phyloP scores from a whole-genome alignment of 1,140 invertebrate genomes.

The Drosophila yakuba region DNA sequence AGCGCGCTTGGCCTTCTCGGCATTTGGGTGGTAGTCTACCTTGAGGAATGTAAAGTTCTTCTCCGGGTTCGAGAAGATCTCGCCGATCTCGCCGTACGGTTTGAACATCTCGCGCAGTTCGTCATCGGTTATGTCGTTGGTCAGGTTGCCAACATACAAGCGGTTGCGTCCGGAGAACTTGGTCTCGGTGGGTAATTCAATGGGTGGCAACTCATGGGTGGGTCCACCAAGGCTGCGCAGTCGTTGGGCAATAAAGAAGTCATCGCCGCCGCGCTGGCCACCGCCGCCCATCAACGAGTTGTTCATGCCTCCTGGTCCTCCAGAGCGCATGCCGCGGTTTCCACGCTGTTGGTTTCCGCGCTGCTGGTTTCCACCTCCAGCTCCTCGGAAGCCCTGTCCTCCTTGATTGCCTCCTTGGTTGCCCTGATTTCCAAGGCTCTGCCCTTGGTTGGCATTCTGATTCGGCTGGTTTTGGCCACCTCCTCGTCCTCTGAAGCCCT shows the following conservation, averaged over 20 bases:
- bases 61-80: constrained; percentile 96
- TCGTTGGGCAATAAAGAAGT: constrained; percentile 90
- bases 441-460: constrained; percentile 11
- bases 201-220: constrained; percentile 94
- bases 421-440: background rate
- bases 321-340: constrained; percentile 18
- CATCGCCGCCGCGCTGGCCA: constrained; percentile 87
- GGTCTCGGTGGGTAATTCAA: constrained; percentile 99
- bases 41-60: constrained; percentile 99
- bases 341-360: constrained; percentile 57
- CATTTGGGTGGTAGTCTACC: constrained; percentile 97
- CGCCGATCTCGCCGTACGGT: constrained; percentile 94
- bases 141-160: constrained; percentile 99
- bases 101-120: constrained; percentile 96
- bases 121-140: constrained; percentile 99
- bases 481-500: background rate
- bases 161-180: constrained; percentile 97
- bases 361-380: constrained; percentile 15
- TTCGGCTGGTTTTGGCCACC: constrained; percentile 29
- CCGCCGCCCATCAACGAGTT: constrained; percentile 29
- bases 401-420: constrained; percentile 4
- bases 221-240: constrained; percentile 92
- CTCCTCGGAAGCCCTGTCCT: constrained; percentile 35
- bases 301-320: constrained; percentile 35
- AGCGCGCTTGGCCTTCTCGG: constrained; percentile 97